Conservation (phyloP, 1,140 invertebrate species). For the Zaprionus africanus region DNA sequence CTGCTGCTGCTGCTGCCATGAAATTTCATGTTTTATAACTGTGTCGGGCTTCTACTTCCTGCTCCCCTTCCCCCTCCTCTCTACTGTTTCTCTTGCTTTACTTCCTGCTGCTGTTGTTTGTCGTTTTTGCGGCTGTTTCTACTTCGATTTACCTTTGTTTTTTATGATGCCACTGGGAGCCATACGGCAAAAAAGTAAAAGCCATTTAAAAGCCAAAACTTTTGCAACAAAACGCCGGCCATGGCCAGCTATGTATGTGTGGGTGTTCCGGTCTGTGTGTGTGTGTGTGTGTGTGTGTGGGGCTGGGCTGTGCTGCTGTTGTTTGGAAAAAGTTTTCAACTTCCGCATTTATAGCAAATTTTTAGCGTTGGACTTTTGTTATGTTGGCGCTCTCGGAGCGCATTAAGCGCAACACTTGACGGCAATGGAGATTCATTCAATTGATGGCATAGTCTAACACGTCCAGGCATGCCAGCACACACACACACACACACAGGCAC, state of each 20-base stretch:
- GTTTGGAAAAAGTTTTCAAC: conserved; percentile 61
- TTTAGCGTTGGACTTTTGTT: conserved; percentile 70
- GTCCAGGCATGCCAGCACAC: conserved; percentile 9
- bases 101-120: conserved; percentile 28
- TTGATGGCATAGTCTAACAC: conserved; percentile 40
- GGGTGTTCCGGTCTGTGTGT: conserved; percentile 19
- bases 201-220: conserved; percentile 82
- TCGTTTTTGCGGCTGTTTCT: conserved; percentile 47
- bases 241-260: conserved; percentile 2
- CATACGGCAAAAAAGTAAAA: conserved; percentile 80
- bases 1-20: conserved; percentile 25
- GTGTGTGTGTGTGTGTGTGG: conserved; percentile 43
- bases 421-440: conserved; percentile 54
- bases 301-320: conserved; percentile 17
- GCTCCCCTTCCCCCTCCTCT: neutral
- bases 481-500: neutral
- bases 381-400: conserved; percentile 34
- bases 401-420: conserved; percentile 55
- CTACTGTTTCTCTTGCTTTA: neutral
- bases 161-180: conserved; percentile 80
- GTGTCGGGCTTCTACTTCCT: conserved; percentile 18
- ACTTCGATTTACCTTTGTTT: conserved; percentile 81
- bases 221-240: conserved; percentile 52
- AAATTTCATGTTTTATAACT: conserved; percentile 66
- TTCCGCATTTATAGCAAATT: conserved; percentile 73